phyloP scores from a whole-genome alignment of 2,797 vertebrate species.

The Potorous gilbertii region DNA sequence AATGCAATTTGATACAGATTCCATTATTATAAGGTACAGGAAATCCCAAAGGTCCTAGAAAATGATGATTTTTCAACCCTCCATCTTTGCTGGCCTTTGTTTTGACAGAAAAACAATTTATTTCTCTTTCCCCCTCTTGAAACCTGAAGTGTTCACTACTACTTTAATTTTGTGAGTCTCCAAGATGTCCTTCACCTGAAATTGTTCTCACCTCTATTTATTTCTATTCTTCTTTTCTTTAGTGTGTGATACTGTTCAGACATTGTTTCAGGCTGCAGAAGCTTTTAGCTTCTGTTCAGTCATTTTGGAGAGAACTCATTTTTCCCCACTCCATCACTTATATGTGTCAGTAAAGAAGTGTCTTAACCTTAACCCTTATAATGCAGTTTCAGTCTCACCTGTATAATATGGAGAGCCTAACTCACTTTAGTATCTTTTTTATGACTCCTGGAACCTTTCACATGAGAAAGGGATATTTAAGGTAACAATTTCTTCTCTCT shows the following conservation, averaged over 20 bases:
- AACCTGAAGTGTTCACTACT: neutral
- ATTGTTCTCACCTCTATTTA: neutral
- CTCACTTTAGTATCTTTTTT: neutral
- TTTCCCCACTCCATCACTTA: neutral
- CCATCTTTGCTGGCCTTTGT: neutral
- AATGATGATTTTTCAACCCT: neutral
- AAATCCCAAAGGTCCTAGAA: neutral
- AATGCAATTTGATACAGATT: neutral
- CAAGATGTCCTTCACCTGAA: neutral
- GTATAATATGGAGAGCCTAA: neutral
- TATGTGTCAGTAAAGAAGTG: neutral
- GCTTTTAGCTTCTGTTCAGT: conserved; percentile 15
- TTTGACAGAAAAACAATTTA: neutral
- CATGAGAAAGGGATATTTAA: neutral
- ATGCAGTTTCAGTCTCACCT: neutral
- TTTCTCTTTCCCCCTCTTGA: neutral
- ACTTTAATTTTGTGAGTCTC: conserved; percentile 13
- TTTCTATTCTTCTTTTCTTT: conserved; percentile 16
- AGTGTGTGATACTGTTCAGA: neutral
- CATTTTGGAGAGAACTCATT: neutral
- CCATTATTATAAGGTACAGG: neutral
- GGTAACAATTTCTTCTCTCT: neutral
- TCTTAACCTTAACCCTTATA: neutral
- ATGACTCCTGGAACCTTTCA: neutral
- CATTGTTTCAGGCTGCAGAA: neutral